Evolutionary conservation across 2,797 vertebrate genomes (phyloP).

Genomic region (Falco berigora): DNA sequence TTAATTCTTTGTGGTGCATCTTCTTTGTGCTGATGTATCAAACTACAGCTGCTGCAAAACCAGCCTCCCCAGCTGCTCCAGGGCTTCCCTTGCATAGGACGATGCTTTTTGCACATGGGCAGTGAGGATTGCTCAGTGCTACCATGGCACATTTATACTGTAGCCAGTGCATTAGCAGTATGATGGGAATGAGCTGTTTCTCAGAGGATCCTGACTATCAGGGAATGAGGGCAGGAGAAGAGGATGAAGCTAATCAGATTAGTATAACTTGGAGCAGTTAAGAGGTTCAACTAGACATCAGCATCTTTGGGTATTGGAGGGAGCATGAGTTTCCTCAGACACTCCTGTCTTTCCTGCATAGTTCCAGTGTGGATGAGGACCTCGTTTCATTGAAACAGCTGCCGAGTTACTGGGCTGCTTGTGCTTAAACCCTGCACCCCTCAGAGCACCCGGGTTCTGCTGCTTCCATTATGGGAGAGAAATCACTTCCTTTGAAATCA

Average conservation of each 20-base stretch:
- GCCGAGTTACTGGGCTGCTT: neutral
- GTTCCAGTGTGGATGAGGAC: neutral
- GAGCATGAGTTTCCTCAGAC: neutral
- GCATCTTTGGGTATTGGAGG: neutral
- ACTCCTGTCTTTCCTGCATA: neutral
- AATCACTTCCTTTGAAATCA: neutral
- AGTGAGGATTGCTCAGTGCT: neutral
- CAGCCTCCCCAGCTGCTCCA: neutral
- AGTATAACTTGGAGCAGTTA: neutral
- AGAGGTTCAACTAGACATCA: neutral
- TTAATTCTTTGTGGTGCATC: neutral
- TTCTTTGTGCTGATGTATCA: neutral
- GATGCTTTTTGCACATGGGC: neutral
- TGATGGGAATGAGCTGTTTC: neutral
- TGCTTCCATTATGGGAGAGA: neutral
- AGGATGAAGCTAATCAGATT: neutral
- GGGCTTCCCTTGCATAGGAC: neutral
- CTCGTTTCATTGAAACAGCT: neutral
- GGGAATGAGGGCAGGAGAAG: neutral
- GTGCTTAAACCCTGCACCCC: neutral
- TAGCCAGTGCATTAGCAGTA: neutral
- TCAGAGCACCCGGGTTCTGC: neutral
- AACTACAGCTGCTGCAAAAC: neutral
- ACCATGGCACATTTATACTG: neutral
- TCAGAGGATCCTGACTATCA: neutral